Percentiles rank a stretch among this genome's conserved stretches.
Evolutionary conservation across 2,113 vertebrate species (phyloP).

Genomic region (Amazona vittata): DNA sequence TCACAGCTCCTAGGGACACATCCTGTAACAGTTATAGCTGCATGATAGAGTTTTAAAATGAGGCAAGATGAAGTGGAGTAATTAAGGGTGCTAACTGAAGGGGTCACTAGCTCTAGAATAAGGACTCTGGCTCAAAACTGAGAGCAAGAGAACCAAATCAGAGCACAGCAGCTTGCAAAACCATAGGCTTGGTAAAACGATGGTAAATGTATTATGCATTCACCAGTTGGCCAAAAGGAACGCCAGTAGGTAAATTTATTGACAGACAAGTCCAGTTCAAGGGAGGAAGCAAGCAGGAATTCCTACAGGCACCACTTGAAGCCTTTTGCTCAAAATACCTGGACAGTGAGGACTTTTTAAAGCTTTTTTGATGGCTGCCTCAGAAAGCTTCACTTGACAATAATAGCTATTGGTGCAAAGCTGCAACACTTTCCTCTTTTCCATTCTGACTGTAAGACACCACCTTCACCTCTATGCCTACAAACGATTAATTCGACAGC

Average conservation of each 20-base stretch:
- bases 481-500: background rate
- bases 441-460: background rate
- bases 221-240: background rate
- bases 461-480: background rate
- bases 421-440: background rate
- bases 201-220: background rate
- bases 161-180: background rate
- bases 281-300: background rate
- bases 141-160: background rate
- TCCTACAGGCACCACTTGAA: background rate
- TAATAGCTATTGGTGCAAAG: background rate
- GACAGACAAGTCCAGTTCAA: background rate
- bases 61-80: background rate
- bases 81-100: background rate
- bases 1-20: background rate
- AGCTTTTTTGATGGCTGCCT: background rate
- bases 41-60: background rate
- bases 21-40: background rate
- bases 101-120: background rate
- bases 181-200: background rate
- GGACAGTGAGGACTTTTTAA: background rate
- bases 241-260: background rate
- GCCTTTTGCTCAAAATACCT: background rate
- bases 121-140: background rate
- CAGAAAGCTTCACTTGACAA: background rate